These are phyloP conservation scores for Mormyrops boulengeri DNA, from an alignment of 2,797 vertebrate genomes.

Conservation along the genomic window DNA sequence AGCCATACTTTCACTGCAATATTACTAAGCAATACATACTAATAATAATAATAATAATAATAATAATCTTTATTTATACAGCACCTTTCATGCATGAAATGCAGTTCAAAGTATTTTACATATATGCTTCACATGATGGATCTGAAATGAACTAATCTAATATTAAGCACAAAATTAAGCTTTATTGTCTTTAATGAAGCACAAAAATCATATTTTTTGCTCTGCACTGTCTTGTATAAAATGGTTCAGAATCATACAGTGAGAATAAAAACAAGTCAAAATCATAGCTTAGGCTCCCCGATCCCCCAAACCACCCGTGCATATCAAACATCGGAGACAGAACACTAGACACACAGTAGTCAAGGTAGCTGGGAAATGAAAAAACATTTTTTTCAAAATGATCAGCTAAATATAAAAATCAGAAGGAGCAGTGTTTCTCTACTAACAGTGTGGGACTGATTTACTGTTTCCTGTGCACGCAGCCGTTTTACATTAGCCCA, in stretches of 20 bases:
- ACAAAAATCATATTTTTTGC: neutral
- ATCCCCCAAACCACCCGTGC: neutral
- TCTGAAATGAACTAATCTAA: neutral
- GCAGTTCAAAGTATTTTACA: neutral
- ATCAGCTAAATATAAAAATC: neutral
- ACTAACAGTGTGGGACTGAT: neutral
- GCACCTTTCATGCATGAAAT: neutral
- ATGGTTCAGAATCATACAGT: neutral
- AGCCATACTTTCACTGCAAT: neutral
- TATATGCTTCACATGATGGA: neutral
- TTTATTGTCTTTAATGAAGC: neutral
- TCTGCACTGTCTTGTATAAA: neutral
- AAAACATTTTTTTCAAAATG: neutral
- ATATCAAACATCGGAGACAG: neutral
- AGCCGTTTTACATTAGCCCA: neutral
- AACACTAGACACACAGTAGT: neutral
- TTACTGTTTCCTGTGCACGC: neutral
- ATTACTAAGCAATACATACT: neutral
- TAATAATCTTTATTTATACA: neutral
- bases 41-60: neutral
- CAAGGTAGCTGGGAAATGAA: neutral
- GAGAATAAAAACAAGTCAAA: neutral
- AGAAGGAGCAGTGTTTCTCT: neutral
- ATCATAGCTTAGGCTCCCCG: neutral
- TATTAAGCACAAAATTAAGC: neutral